Evolutionary conservation across 2,797 vertebrate genomes (phyloP).

Genomic region (Gadopsis marmoratus): DNA sequence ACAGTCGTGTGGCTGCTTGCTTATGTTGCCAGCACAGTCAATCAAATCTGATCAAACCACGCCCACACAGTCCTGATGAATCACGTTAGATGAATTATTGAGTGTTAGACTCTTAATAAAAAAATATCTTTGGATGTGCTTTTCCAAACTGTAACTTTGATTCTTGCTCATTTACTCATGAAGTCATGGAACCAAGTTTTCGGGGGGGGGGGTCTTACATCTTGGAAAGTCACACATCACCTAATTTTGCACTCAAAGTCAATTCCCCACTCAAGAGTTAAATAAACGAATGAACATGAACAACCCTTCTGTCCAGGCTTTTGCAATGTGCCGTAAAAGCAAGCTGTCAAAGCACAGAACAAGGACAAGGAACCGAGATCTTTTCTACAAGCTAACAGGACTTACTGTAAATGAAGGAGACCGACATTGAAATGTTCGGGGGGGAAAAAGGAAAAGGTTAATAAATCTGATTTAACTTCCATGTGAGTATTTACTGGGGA

Average conservation of each 20-base stretch:
- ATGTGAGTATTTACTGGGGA: conserved; percentile 1
- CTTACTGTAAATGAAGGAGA: neutral
- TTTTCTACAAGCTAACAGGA: neutral
- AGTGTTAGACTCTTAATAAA: neutral
- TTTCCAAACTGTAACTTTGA: neutral
- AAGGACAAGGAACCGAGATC: neutral
- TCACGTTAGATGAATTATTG: neutral
- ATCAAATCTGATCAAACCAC: conserved; percentile 23
- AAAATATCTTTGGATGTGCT: neutral
- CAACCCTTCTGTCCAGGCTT: neutral
- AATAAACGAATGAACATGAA: neutral
- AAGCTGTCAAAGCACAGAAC: neutral
- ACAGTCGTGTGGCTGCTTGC: conserved; percentile 20
- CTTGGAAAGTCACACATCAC: neutral
- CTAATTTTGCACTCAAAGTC: neutral
- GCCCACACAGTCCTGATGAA: conserved; percentile 18
- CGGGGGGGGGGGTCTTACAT: neutral
- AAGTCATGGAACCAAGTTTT: neutral
- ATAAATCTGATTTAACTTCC: neutral
- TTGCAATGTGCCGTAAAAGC: neutral
- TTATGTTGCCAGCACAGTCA: conserved; percentile 23
- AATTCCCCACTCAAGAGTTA: neutral
- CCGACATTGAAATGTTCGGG: neutral
- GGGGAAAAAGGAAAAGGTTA: neutral
- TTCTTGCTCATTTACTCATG: neutral